These are phyloP conservation scores for Sclerodermus sp. DNA, from an alignment of 2,888 invertebrate genomes.

Conservation along the genomic window DNA sequence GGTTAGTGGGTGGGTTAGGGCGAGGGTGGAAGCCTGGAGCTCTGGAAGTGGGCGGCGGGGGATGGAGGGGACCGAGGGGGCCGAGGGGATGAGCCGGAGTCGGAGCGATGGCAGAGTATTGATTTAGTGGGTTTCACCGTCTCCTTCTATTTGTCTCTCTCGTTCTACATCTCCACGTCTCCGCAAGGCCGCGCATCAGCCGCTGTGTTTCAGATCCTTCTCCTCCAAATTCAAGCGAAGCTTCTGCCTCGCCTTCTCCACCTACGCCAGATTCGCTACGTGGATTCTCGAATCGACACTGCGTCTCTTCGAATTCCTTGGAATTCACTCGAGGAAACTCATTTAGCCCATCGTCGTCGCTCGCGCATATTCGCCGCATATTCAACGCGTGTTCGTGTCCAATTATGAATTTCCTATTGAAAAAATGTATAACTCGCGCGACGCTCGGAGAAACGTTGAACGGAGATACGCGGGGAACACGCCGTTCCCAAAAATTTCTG, in stretches of 20 bases:
- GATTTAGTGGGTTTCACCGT: conserved; percentile 57
- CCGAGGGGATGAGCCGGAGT: conserved; percentile 52
- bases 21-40: too few relatives aligned
- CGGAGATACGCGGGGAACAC: too few relatives aligned
- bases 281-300: background rate
- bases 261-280: conserved; percentile 19
- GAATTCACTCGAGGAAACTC: background rate
- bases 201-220: too few relatives aligned
- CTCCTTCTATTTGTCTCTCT: conserved; percentile 57
- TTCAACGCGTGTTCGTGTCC: too few relatives aligned
- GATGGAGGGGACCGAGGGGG: conserved; percentile 34
- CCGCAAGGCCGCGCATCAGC: too few relatives aligned
- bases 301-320: background rate
- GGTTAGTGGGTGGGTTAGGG: conserved; percentile 17
- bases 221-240: too few relatives aligned
- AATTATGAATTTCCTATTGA: too few relatives aligned
- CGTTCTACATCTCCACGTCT: conserved; percentile 42
- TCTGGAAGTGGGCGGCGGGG: conserved; percentile 24
- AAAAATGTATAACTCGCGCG: too few relatives aligned
- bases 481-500: too few relatives aligned
- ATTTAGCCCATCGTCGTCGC: background rate
- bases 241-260: background rate
- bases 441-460: too few relatives aligned
- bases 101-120: conserved; percentile 59
- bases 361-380: too few relatives aligned